These are phyloP conservation scores for Nasonovia ribisnigri DNA, from an alignment of 2,888 invertebrate species.

Conservation along the genomic window DNA sequence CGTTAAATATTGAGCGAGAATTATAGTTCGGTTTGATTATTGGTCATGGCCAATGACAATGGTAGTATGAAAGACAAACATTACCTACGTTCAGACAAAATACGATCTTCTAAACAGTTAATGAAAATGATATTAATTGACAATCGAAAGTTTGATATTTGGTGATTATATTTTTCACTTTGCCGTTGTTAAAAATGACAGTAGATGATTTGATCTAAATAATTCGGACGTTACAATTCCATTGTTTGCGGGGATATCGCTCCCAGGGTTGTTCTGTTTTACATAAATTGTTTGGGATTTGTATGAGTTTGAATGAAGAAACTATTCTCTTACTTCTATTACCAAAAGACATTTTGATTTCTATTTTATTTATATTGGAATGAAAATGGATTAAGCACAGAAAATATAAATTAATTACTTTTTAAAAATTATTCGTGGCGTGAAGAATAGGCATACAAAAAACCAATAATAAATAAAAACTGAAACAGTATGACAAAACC, in stretches of 20 bases:
- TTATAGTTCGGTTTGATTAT: conserved; percentile 36
- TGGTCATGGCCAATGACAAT: conserved; percentile 47
- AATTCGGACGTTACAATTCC: background rate
- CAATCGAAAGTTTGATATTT: conserved; percentile 37
- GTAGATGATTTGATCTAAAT: conserved; percentile 32
- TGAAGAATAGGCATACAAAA: background rate
- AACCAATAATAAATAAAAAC: background rate
- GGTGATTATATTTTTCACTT: background rate
- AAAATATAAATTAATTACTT: background rate
- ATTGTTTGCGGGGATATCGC: background rate
- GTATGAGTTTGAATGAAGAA: background rate
- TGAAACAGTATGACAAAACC: background rate
- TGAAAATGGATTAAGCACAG: background rate
- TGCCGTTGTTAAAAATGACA: background rate
- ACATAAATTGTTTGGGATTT: background rate
- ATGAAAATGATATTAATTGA: background rate
- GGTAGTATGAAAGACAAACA: background rate
- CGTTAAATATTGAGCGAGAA: conserved; percentile 28
- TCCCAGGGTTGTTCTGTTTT: conserved; percentile 42
- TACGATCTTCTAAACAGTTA: conserved; percentile 28
- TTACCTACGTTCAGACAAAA: background rate
- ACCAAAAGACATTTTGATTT: background rate
- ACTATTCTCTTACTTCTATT: no score
- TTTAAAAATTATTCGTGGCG: background rate
- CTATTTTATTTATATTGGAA: background rate